Conservation (phyloP, 2,797 vertebrate genomes). For the Pangasius sanitwongsei region DNA sequence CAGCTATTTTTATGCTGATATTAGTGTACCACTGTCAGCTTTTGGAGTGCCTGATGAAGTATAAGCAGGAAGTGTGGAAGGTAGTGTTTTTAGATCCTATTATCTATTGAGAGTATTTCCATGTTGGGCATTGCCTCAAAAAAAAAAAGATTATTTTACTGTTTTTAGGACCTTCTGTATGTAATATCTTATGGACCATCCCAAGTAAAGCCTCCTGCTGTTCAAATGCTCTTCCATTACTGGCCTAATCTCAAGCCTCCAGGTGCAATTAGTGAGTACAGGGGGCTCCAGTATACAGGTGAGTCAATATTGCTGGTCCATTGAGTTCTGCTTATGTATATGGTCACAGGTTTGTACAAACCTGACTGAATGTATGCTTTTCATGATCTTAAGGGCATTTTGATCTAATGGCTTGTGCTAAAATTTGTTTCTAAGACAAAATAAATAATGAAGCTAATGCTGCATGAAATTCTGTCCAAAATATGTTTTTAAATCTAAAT, state of each 20-base stretch:
- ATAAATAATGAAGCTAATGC: background rate
- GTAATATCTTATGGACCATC: constrained; percentile 98
- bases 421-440: background rate
- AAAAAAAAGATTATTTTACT: background rate
- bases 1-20: constrained; percentile 55
- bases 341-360: background rate
- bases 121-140: background rate
- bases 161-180: constrained; percentile 90
- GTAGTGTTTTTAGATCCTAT: constrained; percentile 74
- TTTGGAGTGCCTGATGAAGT: constrained; percentile 99
- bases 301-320: constrained; percentile 54
- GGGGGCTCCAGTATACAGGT: constrained; percentile 98
- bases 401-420: background rate
- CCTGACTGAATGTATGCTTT: background rate
- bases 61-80: constrained; percentile 99
- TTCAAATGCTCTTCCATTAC: constrained; percentile 99
- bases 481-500: background rate
- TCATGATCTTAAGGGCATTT: background rate
- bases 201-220: constrained; percentile 97
- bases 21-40: constrained; percentile 98
- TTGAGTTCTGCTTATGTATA: constrained; percentile 7
- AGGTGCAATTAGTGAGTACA: constrained; percentile 97
- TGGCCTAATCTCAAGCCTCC: constrained; percentile 99
- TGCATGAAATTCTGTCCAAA: background rate
- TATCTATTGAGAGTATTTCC: background rate